These are phyloP conservation scores for Anolis sagrei DNA, from an alignment of 2,113 vertebrate species.

Conservation along the genomic window DNA sequence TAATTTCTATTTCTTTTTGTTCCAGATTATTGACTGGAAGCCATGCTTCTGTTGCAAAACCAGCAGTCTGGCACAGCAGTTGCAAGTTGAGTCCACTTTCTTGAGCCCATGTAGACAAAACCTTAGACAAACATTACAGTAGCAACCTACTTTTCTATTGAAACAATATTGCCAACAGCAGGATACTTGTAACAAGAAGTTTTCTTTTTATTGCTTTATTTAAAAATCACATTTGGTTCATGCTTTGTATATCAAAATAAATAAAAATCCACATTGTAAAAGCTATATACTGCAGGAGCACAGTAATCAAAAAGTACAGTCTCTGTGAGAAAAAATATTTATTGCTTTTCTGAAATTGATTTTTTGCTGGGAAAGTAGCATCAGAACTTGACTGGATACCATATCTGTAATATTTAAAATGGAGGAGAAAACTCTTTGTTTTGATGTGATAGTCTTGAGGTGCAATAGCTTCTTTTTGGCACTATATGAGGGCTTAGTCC, in stretches of 20 bases:
- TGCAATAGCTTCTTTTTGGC: neutral
- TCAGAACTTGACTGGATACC: slow-evolving; percentile 29
- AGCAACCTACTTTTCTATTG: neutral
- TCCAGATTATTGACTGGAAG: too few species aligned
- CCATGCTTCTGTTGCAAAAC: too few species aligned
- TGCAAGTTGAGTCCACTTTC: too few species aligned
- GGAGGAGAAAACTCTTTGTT: neutral
- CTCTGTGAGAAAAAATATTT: slow-evolving; percentile 1
- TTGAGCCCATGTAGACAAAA: too few species aligned
- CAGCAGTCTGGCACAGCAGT: too few species aligned
- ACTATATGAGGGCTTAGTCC: neutral
- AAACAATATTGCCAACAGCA: neutral
- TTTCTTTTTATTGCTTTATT: neutral
- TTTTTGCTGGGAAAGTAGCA: slow-evolving; percentile 18
- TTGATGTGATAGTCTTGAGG: neutral
- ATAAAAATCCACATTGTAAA: slow-evolving; percentile 7
- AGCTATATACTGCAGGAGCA: neutral
- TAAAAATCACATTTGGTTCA: slow-evolving; percentile 5
- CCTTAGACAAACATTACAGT: slow-evolving; percentile 1
- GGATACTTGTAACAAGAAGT: slow-evolving; percentile 8
- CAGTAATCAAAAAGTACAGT: neutral
- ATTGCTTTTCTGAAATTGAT: neutral
- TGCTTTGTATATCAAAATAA: slow-evolving; percentile 21
- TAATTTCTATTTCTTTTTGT: too few species aligned
- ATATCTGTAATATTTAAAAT: neutral